A percentile compares a stretch with the other conserved stretches of the same genome.
Conservation (phyloP, 2,888 invertebrate genomes). For the Catocala fraxini region DNA sequence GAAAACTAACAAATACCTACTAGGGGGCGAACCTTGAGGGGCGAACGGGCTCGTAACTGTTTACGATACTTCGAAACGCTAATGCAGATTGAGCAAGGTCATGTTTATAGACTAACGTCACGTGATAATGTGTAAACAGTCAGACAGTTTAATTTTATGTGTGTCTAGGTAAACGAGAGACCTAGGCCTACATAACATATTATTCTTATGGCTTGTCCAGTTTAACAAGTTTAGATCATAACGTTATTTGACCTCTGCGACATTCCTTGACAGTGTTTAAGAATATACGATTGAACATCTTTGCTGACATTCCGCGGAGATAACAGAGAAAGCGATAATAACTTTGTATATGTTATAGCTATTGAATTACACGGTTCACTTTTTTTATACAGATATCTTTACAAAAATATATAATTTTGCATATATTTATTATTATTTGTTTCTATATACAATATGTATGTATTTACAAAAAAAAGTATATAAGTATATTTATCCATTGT, state of each 20-base stretch:
- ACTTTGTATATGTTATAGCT: too few species aligned
- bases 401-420: too few species aligned
- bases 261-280: slow-evolving; percentile 17
- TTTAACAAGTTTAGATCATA: slow-evolving; percentile 28
- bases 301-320: background rate
- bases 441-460: too few species aligned
- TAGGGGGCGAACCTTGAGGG: too few species aligned
- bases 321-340: too few species aligned
- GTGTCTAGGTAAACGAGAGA: slow-evolving; percentile 49
- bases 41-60: too few species aligned
- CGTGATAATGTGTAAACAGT: background rate
- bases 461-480: too few species aligned
- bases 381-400: too few species aligned
- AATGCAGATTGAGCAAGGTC: slow-evolving; percentile 2
- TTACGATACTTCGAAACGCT: background rate
- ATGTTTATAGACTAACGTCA: slow-evolving; percentile 3
- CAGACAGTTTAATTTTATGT: slow-evolving; percentile 31
- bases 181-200: slow-evolving; percentile 32
- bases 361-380: too few species aligned
- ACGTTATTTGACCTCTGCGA: slow-evolving; percentile 29
- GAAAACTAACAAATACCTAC: too few species aligned
- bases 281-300: slow-evolving; percentile 1
- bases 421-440: too few species aligned
- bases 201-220: slow-evolving; percentile 32
- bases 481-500: too few species aligned